Conservation (phyloP, 2,113 vertebrate genomes). For the Stegostoma tigrinum region DNA sequence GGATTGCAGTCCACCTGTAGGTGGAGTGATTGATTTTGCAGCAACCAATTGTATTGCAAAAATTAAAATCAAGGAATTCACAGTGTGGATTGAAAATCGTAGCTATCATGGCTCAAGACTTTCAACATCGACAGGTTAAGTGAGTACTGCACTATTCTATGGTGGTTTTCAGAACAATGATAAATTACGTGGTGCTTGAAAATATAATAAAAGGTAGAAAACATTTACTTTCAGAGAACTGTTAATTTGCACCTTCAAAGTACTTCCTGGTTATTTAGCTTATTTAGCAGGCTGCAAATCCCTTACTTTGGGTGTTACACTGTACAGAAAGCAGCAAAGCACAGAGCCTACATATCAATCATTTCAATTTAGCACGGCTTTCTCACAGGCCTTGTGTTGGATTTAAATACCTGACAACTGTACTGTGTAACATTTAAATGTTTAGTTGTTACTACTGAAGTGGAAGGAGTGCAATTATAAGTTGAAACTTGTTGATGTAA, state of each 20-base stretch:
- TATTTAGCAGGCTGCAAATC: conserved; percentile 11
- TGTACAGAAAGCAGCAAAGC: conserved; percentile 25
- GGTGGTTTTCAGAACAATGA: neutral
- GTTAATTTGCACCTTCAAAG: neutral
- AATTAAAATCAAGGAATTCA: conserved; percentile 7
- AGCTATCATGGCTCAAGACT: conserved; percentile 19
- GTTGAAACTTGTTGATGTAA: conserved; percentile 20
- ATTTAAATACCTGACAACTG: neutral
- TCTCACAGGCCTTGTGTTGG: neutral
- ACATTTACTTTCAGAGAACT: neutral
- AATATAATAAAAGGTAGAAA: neutral
- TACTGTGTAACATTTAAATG: neutral
- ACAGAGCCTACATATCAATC: neutral
- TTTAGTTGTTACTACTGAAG: too few species aligned
- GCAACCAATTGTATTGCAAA: neutral
- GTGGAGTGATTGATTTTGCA: conserved; percentile 30
- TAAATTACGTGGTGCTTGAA: neutral
- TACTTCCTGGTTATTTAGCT: conserved; percentile 31
- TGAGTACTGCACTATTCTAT: conserved; percentile 18
- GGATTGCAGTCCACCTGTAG: neutral
- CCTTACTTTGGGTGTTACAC: neutral
- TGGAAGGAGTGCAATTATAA: neutral
- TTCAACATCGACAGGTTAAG: neutral
- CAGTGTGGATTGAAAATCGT: neutral
- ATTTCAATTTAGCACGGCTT: neutral